Percentiles rank a stretch among this genome's conserved stretches.
These are phyloP conservation scores for Teinopalpus imperialis DNA, from an alignment of 2,888 invertebrate species.

Conservation along the genomic window DNA sequence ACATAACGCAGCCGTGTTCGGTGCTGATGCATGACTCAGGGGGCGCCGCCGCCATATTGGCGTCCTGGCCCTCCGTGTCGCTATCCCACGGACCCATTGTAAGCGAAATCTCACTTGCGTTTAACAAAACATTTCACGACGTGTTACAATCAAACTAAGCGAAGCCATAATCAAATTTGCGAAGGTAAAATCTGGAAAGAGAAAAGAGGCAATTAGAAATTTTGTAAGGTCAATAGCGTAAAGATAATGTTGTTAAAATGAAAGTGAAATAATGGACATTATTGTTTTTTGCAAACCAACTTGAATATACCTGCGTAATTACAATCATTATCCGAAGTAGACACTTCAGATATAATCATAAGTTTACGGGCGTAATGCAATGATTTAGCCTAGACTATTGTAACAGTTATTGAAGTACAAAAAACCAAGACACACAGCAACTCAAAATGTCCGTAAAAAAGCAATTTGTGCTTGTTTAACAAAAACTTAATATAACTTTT, in stretches of 20 bases:
- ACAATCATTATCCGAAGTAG: slow-evolving; percentile 26
- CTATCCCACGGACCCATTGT: slow-evolving; percentile 38
- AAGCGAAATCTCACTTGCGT: slow-evolving; percentile 46
- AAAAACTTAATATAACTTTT: background rate
- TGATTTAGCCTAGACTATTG: too few relatives aligned
- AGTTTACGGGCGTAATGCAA: too few relatives aligned
- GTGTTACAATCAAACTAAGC: slow-evolving; percentile 28
- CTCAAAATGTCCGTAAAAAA: too few relatives aligned
- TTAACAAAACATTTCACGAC: slow-evolving; percentile 29
- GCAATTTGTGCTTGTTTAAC: slow-evolving; percentile 3
- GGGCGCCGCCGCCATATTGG: slow-evolving; percentile 60
- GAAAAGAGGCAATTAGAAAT: slow-evolving; percentile 62
- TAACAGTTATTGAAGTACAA: too few relatives aligned
- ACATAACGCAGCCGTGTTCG: slow-evolving; percentile 75
- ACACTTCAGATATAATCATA: too few relatives aligned
- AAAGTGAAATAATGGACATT: slow-evolving; percentile 45
- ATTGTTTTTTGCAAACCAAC: background rate
- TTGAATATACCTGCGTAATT: background rate
- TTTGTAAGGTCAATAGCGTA: slow-evolving; percentile 35
- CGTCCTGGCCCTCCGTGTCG: slow-evolving; percentile 32
- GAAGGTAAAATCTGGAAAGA: slow-evolving; percentile 59
- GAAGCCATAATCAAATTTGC: slow-evolving; percentile 39
- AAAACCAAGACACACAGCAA: too few relatives aligned
- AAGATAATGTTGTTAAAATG: slow-evolving; percentile 44
- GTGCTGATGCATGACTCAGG: slow-evolving; percentile 69